A percentile compares a stretch with the other conserved stretches of the same genome.
Evolutionary conservation across 1,140 invertebrate genomes (phyloP).

Genomic region (Apis dorsata): DNA sequence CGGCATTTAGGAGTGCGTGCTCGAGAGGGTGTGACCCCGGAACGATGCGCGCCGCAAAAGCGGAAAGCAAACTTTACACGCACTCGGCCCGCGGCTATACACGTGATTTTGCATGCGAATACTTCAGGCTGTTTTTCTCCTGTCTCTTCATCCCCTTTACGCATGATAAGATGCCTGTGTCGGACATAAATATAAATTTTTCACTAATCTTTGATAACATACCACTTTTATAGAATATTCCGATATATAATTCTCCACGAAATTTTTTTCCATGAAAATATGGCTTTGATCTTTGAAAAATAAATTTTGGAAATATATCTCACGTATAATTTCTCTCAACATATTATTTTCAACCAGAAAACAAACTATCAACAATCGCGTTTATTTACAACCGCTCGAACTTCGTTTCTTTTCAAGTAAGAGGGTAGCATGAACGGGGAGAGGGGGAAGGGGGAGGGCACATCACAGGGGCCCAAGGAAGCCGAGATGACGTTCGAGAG

Average conservation of each 20-base stretch:
- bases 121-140: background rate
- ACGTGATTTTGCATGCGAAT: slow-evolving; percentile 75
- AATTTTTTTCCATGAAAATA: no score
- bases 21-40: slow-evolving; percentile 70
- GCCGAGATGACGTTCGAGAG: slow-evolving; percentile 11
- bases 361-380: background rate
- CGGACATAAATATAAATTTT: background rate
- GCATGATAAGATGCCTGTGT: background rate
- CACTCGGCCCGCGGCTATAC: slow-evolving; percentile 67
- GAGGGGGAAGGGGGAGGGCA: no score
- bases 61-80: slow-evolving; percentile 66
- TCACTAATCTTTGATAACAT: background rate
- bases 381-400: background rate
- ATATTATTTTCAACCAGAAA: no score
- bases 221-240: no score
- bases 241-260: no score
- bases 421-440: background rate
- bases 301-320: no score
- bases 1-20: slow-evolving; percentile 53
- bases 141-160: background rate
- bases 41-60: slow-evolving; percentile 68
- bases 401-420: background rate
- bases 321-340: no score
- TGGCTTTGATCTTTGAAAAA: no score
- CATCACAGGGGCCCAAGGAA: background rate